Conservation (phyloP, 2,797 vertebrate species). For the Xenops minutus region DNA sequence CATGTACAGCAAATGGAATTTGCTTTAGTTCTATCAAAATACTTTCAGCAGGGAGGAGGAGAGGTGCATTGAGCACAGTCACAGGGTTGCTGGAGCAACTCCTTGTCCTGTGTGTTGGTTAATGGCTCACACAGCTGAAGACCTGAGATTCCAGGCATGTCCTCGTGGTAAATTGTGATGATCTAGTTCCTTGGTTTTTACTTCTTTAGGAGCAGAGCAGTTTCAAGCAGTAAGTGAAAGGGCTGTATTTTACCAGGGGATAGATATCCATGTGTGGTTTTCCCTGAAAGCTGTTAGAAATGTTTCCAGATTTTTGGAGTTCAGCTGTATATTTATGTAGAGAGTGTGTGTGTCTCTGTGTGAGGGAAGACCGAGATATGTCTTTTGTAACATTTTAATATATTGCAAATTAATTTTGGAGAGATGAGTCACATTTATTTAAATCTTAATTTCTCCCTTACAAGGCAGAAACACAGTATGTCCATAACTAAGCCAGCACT, state of each 20-base stretch:
- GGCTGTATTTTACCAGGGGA: neutral
- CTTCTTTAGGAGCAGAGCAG: neutral
- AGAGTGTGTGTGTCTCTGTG: neutral
- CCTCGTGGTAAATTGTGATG: neutral
- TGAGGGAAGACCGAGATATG: neutral
- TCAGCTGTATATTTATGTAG: neutral
- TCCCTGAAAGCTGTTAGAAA: neutral
- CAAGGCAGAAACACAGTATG: constrained; percentile 42
- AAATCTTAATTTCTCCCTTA: constrained; percentile 60
- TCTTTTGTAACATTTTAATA: constrained; percentile 43
- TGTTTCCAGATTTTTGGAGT: constrained; percentile 19
- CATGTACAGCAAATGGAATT: neutral
- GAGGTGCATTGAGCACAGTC: neutral
- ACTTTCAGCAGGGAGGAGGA: neutral
- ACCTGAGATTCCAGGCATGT: neutral
- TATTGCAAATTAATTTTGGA: constrained; percentile 33
- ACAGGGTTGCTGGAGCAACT: neutral
- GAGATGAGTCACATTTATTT: constrained; percentile 49
- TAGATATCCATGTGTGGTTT: neutral
- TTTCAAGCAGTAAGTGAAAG: neutral
- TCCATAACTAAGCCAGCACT: constrained; percentile 13
- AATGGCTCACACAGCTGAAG: neutral
- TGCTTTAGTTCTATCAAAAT: neutral
- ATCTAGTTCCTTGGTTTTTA: neutral
- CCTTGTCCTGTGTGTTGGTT: neutral